Evolutionary conservation across 2,888 invertebrate genomes (phyloP).

Genomic region (Andrena dorsata): DNA sequence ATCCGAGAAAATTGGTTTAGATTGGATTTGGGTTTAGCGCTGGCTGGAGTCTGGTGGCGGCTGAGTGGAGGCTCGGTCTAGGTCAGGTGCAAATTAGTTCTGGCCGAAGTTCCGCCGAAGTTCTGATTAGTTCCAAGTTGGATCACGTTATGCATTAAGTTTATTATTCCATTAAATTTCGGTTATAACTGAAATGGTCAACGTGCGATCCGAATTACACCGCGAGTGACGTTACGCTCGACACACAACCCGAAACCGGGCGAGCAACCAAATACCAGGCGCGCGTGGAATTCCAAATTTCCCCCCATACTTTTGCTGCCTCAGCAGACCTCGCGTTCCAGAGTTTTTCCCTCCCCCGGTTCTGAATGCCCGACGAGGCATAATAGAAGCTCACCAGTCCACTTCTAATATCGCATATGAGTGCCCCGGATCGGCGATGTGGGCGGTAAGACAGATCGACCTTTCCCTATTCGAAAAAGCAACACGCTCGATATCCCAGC

Average conservation of each 20-base stretch:
- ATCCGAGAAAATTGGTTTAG: neutral
- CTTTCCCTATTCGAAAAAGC: conserved; percentile 33
- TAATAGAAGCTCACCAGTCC: conserved; percentile 56
- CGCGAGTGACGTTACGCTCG: neutral
- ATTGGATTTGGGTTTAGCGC: neutral
- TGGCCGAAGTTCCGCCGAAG: neutral
- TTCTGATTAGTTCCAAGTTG: conserved; percentile 15
- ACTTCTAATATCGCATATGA: conserved; percentile 64
- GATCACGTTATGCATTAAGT: conserved; percentile 3
- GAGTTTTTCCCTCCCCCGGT: conserved; percentile 35
- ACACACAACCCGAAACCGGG: no score
- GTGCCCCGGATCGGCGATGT: conserved; percentile 16
- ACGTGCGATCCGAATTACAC: neutral
- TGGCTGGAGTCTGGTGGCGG: neutral
- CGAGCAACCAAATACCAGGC: no score
- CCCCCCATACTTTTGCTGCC: neutral
- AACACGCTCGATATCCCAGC: conserved; percentile 37
- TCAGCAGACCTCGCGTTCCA: neutral
- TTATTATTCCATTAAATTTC: neutral
- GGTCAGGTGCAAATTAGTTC: neutral
- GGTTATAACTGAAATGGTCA: neutral
- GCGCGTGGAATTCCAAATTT: conserved; percentile 13
- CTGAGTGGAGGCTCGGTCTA: neutral
- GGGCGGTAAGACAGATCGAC: conserved; percentile 54
- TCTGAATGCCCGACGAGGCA: conserved; percentile 11